A percentile compares a stretch with the other conserved stretches of the same genome.
Evolutionary conservation across 2,113 vertebrate species (phyloP).

Genomic region (Xiphophorus couchianus): DNA sequence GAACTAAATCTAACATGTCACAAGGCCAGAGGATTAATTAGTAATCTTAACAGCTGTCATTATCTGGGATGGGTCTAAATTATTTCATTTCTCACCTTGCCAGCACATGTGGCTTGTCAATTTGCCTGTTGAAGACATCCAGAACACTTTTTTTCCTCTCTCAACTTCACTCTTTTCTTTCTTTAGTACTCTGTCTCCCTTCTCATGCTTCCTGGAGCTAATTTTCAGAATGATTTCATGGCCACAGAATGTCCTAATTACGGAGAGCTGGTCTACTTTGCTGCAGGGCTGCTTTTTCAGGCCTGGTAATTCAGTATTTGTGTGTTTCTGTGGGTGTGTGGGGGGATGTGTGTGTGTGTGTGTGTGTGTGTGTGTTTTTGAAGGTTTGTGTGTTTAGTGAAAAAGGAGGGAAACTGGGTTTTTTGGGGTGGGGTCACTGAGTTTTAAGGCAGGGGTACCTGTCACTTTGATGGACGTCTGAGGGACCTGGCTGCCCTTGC

Average conservation of each 20-base stretch:
- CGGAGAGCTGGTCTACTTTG: conserved; percentile 74
- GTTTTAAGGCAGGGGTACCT: conserved; percentile 75
- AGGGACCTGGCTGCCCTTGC: conserved; percentile 76
- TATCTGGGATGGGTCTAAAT: conserved; percentile 68
- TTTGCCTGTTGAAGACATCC: conserved; percentile 70
- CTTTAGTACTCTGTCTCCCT: conserved; percentile 64
- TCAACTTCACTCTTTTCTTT: conserved; percentile 51
- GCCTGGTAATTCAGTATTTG: conserved; percentile 49
- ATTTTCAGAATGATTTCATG: conserved; percentile 82
- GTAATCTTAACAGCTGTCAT: conserved; percentile 78
- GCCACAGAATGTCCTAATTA: conserved; percentile 82
- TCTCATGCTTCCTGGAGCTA: conserved; percentile 76
- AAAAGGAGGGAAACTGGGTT: conserved; percentile 52
- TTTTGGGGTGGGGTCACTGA: conserved; percentile 64
- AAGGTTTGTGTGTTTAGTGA: conserved; percentile 45
- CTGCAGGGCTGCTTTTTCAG: conserved; percentile 74
- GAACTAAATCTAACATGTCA: conserved; percentile 75
- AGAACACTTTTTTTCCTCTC: conserved; percentile 65
- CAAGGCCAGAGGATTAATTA: conserved; percentile 77
- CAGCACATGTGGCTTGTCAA: conserved; percentile 67
- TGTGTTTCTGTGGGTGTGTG: background rate
- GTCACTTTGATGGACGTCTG: conserved; percentile 80
- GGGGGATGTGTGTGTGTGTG: background rate
- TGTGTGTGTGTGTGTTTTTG: conserved; percentile 25
- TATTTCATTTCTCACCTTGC: conserved; percentile 58